Base-by-base conservation (phyloP, 1,140 invertebrate genomes). In the Triops longicaudatus region DNA sequence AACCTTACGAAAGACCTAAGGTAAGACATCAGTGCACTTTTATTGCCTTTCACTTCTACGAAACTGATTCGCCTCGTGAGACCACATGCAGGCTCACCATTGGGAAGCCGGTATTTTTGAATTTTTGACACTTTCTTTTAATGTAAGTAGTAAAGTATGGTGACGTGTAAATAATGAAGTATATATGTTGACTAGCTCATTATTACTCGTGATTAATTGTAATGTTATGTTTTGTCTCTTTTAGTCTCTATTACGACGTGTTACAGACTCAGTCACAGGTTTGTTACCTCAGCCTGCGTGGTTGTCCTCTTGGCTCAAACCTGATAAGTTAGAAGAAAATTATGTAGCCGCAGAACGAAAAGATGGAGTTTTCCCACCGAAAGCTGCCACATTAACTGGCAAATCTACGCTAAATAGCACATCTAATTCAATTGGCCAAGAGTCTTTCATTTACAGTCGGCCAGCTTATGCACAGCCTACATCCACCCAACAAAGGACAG, bases 1-100 rank as follows among this genome's bases (percentile, higher is more conserved):
- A 77, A 73, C 76, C 76, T 10, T 77, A 77, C 43, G 76, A 77
- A 26, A 73, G 76, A 43, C 73, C 76, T n/a, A 77, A 77, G 76
- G 76, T 77, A 77, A 27, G 63, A 31, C n/a, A 22, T 11, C n/a
- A 17, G 22, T 63, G 50, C n/a, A 63, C n/a, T 63, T 63, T 63
- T 63, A 63, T 63, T 63, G 50, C 50, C 50, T 63, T 63, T 63
- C 50, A 63, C 50, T 63, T 63, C n/a, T 2, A 63, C n/a, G 50
- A 63, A 63, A 63, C 50, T 6, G 50, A 44, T n/a, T 22, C 22
- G 9, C 50, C 17, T 63, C 17, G 14, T 63, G 14, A 22, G 50
- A 63, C 50, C 50, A 63, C 50, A 63, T 63, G 50, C 50, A 63
- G 50, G 50, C 5, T 10, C 50, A 22, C 4, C 22, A n/a, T 63